Evolutionary conservation across 2,888 invertebrate genomes (phyloP).

Genomic region (Calliopum simillimum): DNA sequence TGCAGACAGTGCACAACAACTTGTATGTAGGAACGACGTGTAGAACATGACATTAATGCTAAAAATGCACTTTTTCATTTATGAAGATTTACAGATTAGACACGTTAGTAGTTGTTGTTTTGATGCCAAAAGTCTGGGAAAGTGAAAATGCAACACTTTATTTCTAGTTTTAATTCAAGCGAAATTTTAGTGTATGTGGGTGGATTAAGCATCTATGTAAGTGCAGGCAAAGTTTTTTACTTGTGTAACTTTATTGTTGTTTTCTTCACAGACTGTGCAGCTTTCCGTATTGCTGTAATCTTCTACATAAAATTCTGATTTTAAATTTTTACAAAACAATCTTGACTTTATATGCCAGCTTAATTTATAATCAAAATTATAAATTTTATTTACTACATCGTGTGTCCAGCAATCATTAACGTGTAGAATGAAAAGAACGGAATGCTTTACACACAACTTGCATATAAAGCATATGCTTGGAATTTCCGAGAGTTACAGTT

Average conservation of each 20-base stretch:
- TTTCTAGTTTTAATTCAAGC: neutral
- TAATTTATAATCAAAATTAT: no score
- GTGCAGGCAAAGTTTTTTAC: no score
- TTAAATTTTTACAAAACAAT: no score
- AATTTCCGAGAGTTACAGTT: conserved; percentile 9
- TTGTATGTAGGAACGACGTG: conserved; percentile 22
- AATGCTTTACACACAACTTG: neutral
- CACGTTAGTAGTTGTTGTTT: neutral
- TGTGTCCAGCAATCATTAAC: no score
- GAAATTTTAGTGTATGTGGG: no score
- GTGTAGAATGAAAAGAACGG: neutral
- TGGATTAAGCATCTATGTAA: no score
- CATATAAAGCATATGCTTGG: conserved; percentile 16
- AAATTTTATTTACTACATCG: no score
- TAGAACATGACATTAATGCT: conserved; percentile 30
- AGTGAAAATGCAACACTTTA: conserved; percentile 23
- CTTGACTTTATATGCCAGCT: no score
- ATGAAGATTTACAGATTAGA: neutral
- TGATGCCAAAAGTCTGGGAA: conserved; percentile 7
- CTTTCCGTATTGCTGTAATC: no score
- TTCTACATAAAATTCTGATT: no score
- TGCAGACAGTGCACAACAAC: conserved; percentile 3
- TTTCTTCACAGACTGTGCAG: no score
- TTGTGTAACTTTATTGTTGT: no score
- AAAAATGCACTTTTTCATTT: conserved; percentile 15